Conservation (phyloP, 2,113 vertebrate species). For the Poeciliopsis retropinna region DNA sequence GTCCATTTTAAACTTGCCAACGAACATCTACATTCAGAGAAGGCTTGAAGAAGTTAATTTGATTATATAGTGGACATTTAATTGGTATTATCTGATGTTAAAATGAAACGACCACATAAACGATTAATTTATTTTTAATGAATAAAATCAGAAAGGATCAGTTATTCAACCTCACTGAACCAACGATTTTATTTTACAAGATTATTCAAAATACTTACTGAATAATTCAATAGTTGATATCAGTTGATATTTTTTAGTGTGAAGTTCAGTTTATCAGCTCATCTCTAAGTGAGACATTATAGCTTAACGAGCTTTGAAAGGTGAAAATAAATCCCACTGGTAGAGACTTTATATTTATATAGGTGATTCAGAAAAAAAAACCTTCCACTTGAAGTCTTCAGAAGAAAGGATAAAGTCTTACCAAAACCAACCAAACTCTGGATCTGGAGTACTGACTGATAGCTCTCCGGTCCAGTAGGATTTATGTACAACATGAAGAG, state of each 20-base stretch:
- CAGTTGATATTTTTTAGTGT: background rate
- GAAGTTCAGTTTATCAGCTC: too few relatives aligned
- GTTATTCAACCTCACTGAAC: background rate
- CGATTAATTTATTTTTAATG: background rate
- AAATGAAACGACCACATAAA: too few relatives aligned
- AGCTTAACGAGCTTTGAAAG: background rate
- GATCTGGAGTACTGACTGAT: conserved; percentile 2
- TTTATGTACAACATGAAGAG: conserved; percentile 20
- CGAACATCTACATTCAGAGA: too few relatives aligned
- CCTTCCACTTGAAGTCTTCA: background rate
- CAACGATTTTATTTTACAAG: background rate
- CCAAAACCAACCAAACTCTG: conserved; percentile 6
- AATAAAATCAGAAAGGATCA: background rate
- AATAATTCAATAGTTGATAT: background rate
- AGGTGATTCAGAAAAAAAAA: background rate
- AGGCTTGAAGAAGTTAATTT: too few relatives aligned
- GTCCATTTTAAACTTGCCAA: too few relatives aligned
- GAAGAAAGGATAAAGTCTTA: background rate
- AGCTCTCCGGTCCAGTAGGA: conserved; percentile 39
- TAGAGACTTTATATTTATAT: background rate
- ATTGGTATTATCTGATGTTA: too few relatives aligned
- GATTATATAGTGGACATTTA: too few relatives aligned
- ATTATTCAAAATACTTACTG: background rate
- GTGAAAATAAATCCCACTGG: background rate
- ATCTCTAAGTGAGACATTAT: background rate